Evolutionary conservation across 2,113 vertebrate genomes (phyloP).

Genomic region (Perca fluviatilis): DNA sequence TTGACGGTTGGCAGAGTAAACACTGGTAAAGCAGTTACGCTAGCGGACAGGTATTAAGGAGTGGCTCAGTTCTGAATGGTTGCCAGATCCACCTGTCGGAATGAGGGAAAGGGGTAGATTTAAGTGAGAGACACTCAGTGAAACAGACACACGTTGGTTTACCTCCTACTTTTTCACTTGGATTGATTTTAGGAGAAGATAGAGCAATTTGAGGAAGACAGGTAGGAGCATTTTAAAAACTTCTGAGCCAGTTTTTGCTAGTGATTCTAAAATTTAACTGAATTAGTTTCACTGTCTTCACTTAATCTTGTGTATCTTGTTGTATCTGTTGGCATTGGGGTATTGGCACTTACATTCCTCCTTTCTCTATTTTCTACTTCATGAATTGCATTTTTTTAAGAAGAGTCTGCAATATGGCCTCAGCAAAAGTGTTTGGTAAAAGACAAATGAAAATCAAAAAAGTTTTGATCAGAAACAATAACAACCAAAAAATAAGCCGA

Average conservation of each 20-base stretch:
- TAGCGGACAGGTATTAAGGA: conserved; percentile 53
- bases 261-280: background rate
- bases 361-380: background rate
- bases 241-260: background rate
- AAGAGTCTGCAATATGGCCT: background rate
- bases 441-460: background rate
- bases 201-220: background rate
- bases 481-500: background rate
- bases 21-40: conserved; percentile 22
- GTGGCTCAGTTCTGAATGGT: conserved; percentile 43
- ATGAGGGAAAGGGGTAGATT: background rate
- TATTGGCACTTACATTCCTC: background rate
- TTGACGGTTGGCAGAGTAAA: conserved; percentile 33
- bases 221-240: conserved; percentile 10
- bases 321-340: background rate
- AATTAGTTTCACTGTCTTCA: background rate
- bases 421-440: background rate
- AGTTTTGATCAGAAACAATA: background rate
- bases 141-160: background rate
- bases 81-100: conserved; percentile 58
- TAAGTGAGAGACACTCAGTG: background rate
- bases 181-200: background rate
- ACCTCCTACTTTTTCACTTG: background rate
- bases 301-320: background rate
- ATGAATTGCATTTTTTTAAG: background rate